These are phyloP conservation scores for Hemibagrus guttatus DNA, from an alignment of 2,797 vertebrate genomes.

Conservation along the genomic window DNA sequence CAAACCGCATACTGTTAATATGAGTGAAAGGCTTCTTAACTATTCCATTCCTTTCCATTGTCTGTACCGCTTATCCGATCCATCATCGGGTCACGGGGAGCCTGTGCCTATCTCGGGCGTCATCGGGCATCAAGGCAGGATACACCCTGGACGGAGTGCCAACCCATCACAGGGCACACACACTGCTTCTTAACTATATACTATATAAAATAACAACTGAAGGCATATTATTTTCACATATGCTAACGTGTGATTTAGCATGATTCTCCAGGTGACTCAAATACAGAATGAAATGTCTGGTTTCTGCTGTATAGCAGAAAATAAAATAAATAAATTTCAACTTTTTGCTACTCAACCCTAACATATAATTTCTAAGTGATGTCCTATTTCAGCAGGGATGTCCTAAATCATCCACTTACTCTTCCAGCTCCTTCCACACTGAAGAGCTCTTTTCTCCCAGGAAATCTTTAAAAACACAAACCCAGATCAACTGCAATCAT, in stretches of 20 bases:
- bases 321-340: background rate
- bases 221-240: background rate
- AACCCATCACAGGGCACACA: too few species aligned
- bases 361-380: background rate
- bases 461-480: background rate
- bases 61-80: too few species aligned
- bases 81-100: too few species aligned
- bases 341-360: background rate
- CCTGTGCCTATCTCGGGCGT: too few species aligned
- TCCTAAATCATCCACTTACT: background rate
- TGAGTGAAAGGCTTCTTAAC: background rate
- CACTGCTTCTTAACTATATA: too few species aligned
- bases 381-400: background rate
- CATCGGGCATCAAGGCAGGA: too few species aligned
- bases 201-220: background rate
- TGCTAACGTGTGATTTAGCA: background rate
- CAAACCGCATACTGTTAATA: background rate
- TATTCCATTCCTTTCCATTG: too few species aligned
- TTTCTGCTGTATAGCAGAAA: background rate
- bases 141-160: too few species aligned
- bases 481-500: background rate
- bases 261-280: background rate
- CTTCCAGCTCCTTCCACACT: background rate
- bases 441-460: too few species aligned
- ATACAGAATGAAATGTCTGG: background rate